Evolutionary conservation across 53 echinoderm and acorn worm species (phyloP), one percentile per base, ranked within the genome.

Genomic region (Holothuria scabra): DNA sequence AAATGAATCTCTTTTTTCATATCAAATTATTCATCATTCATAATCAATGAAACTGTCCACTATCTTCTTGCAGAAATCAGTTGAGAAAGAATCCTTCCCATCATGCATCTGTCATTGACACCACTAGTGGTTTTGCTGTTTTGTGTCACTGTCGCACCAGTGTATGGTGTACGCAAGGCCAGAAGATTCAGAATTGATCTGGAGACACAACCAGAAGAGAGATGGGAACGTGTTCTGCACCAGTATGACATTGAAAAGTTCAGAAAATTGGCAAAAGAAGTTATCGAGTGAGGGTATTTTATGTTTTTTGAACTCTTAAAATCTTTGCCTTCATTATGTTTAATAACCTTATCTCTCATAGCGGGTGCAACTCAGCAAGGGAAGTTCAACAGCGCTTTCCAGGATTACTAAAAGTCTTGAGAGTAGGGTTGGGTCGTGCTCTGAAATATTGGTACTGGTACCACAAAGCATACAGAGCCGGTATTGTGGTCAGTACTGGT

Each of bases 171-270:
- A n/a, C 72, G 58, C 44, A 66, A 79, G 49, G 74, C 87, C 9
- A 85, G 82, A 28, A 87, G 92, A 23, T 91, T 80, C 64, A 83
- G 68, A 16, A 21, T 96, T 9, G 88, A 96, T 78, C 83, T 96
- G 1, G 93, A 93, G 63, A 52, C 87, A 13, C 88, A 92, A 1
- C 88, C 90, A 32, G 92, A 91, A 37, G 86, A 92, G 26, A 87
- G 96, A 85, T 96, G 96, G 96, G 71, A 60, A 5, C 76, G 80
- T 14, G 72, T 94, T 8, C 14, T 96, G 14, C 28, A 74, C 13
- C 92, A 96, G 63, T 93, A 84, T 87, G 72, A 92, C 49, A 62
- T 86, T 7, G 76, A 38, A 3, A 35, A 59, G 7, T 71, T 81
- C 66, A 46, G 25, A 18, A 37, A 49, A 23, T 28, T 56, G 49